phyloP scores from a whole-genome alignment of 2,888 invertebrate genomes.

The Dryomyza anilis region DNA sequence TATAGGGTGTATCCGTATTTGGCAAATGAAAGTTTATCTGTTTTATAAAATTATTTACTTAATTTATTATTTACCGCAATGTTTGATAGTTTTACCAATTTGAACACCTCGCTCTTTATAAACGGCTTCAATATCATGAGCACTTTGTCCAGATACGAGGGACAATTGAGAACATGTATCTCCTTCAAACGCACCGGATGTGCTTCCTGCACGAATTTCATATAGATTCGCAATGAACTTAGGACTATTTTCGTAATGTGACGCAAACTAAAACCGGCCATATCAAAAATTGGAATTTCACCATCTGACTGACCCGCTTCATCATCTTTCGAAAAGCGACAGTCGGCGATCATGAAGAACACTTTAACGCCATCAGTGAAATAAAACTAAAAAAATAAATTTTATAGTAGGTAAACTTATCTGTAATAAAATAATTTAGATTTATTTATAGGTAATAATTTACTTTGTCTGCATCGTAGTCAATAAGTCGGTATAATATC shows the following conservation, averaged over 20 bases:
- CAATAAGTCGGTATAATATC: constrained; percentile 70
- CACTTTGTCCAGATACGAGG: constrained; percentile 70
- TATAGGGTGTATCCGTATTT: constrained; percentile 68
- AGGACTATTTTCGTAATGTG: constrained; percentile 70
- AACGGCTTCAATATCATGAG: constrained; percentile 69
- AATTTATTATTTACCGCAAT: not conserved
- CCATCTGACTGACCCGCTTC: constrained; percentile 69
- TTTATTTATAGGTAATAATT: too few relatives aligned
- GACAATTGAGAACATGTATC: constrained; percentile 71
- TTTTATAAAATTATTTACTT: too few relatives aligned
- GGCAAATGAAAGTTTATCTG: constrained; percentile 75
- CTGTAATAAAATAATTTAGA: not conserved
- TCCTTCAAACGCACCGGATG: constrained; percentile 71
- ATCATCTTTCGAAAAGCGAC: constrained; percentile 65
- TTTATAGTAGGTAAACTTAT: not conserved
- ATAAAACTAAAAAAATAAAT: constrained; percentile 62
- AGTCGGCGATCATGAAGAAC: constrained; percentile 76
- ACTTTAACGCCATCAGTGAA: constrained; percentile 72
- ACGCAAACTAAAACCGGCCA: constrained; percentile 68
- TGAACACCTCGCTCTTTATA: constrained; percentile 69
- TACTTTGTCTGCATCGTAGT: constrained; percentile 67
- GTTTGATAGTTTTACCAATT: constrained; percentile 64
- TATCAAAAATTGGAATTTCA: constrained; percentile 75
- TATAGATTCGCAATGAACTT: constrained; percentile 70
- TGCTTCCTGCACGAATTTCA: constrained; percentile 77